Conservation (phyloP, 2,113 vertebrate genomes). For the Struthio camelus region DNA sequence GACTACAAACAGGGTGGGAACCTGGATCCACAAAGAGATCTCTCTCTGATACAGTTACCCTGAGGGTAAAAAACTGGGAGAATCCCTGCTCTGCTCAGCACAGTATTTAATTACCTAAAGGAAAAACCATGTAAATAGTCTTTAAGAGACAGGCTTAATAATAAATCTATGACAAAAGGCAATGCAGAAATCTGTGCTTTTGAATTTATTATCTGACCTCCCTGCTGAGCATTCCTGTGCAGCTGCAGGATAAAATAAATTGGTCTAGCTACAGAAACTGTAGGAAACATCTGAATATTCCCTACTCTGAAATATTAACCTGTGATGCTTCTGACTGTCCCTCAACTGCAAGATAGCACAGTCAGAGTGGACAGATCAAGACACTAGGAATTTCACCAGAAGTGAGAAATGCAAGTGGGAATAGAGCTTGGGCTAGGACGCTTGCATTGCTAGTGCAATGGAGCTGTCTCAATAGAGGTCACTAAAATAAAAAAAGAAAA, state of each 20-base stretch:
- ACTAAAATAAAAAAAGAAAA: not conserved
- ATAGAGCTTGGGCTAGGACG: not conserved
- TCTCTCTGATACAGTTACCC: not conserved
- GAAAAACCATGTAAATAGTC: slow-evolving; percentile 41
- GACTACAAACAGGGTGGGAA: not conserved
- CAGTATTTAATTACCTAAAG: slow-evolving; percentile 35
- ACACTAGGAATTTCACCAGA: not conserved
- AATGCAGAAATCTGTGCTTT: slow-evolving; percentile 48
- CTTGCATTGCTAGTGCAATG: not conserved
- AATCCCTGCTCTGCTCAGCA: slow-evolving; percentile 7
- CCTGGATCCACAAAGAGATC: not conserved
- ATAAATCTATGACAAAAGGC: slow-evolving; percentile 64
- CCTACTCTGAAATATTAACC: slow-evolving; percentile 28
- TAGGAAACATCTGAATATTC: slow-evolving; percentile 56
- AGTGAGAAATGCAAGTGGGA: not conserved
- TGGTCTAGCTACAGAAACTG: slow-evolving; percentile 35
- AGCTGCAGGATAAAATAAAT: slow-evolving; percentile 68
- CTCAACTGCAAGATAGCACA: not conserved
- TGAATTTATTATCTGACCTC: slow-evolving; percentile 65
- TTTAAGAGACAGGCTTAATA: slow-evolving; percentile 45
- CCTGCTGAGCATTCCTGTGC: slow-evolving; percentile 52
- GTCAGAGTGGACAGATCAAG: slow-evolving; percentile 8
- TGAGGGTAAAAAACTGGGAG: not conserved
- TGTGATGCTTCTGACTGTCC: not conserved
- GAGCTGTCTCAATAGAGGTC: not conserved